phyloP scores from a whole-genome alignment of 1,140 invertebrate genomes.

The Coelopa frigida region DNA sequence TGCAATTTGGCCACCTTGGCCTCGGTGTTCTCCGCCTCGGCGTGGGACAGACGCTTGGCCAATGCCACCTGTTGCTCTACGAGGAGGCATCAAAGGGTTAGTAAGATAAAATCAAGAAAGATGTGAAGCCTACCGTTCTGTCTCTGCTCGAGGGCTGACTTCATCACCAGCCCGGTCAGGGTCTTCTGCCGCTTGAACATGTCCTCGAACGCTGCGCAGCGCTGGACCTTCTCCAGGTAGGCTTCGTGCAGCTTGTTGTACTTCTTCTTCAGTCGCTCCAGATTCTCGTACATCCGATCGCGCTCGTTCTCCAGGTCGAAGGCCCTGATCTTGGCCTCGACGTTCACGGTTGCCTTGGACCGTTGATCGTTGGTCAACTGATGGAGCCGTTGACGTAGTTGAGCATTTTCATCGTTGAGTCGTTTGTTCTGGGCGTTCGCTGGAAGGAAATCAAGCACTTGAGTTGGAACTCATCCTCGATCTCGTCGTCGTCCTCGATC shows the following conservation, averaged over 20 bases:
- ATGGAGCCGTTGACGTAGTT: constrained; percentile 27
- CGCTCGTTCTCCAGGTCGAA: constrained; percentile 32
- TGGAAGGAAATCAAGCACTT: constrained; percentile 6
- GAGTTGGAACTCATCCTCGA: no score
- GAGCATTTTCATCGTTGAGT: constrained; percentile 30
- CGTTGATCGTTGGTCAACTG: constrained; percentile 18
- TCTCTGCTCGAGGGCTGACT: constrained; percentile 28
- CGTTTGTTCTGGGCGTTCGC: constrained; percentile 24
- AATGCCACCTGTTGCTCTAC: not conserved
- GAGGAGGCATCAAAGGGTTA: not conserved
- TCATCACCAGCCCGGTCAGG: constrained; percentile 35
- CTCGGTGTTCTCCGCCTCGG: constrained; percentile 18
- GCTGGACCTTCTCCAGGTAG: constrained; percentile 34
- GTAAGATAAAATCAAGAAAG: not conserved
- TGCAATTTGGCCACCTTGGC: constrained; percentile 29
- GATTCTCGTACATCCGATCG: constrained; percentile 24
- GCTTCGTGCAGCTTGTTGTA: constrained; percentile 37
- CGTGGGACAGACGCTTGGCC: not conserved
- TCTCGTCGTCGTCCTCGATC: no score
- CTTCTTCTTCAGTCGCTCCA: constrained; percentile 35
- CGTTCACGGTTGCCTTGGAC: constrained; percentile 21
- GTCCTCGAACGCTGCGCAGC: constrained; percentile 34
- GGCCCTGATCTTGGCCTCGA: constrained; percentile 31
- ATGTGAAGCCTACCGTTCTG: not conserved
- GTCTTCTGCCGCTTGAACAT: constrained; percentile 37